Evolutionary conservation across 2,888 invertebrate genomes (phyloP).

Genomic region (Tetropium fuscum): DNA sequence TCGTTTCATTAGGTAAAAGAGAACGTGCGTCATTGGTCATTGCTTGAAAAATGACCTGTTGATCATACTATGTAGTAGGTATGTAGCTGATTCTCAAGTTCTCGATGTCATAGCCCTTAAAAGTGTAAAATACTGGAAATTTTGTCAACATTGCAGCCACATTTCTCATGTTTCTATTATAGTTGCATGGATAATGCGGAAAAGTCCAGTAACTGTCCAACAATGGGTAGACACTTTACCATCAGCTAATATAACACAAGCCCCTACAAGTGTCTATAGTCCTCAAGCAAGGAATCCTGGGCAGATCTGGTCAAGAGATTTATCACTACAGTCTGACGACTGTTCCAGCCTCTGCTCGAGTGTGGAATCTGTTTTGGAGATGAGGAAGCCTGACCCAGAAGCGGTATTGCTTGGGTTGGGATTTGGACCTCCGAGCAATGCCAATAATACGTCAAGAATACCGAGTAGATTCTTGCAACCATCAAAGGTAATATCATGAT

Average conservation of each 20-base stretch:
- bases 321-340: conserved; percentile 65
- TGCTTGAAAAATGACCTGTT: too few species aligned
- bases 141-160: too few species aligned
- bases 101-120: too few species aligned
- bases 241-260: conserved; percentile 43
- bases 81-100: too few species aligned
- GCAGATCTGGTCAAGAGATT: conserved; percentile 58
- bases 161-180: neutral
- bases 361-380: conserved; percentile 85
- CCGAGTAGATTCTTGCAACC: conserved; percentile 86
- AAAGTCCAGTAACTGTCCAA: conserved; percentile 76
- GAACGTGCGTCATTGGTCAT: too few species aligned
- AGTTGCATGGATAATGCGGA: conserved; percentile 63
- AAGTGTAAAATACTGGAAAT: too few species aligned
- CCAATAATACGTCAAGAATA: conserved; percentile 80
- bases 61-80: too few species aligned
- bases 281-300: conserved; percentile 34
- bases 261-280: conserved; percentile 31
- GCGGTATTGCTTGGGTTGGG: conserved; percentile 86
- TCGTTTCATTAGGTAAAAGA: too few species aligned
- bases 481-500: conserved; percentile 71
- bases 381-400: conserved; percentile 89
- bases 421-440: conserved; percentile 79
- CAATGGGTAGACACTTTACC: conserved; percentile 83
- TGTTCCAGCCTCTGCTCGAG: conserved; percentile 78